These are phyloP conservation scores for Aphrophora alni DNA, from an alignment of 2,888 invertebrate species.

Conservation along the genomic window DNA sequence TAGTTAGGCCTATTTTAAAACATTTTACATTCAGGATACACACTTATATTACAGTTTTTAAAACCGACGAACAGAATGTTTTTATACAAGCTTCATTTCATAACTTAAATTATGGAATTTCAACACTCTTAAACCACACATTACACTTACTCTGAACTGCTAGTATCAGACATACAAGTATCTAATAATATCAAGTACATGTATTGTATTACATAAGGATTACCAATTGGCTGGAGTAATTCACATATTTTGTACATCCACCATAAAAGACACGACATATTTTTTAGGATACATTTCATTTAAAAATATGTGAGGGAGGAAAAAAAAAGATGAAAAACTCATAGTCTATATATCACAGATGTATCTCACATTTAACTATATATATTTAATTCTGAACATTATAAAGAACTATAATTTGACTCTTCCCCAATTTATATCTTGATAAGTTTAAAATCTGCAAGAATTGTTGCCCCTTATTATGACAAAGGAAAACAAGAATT, in stretches of 20 bases:
- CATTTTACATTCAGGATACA: neutral
- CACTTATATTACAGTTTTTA: neutral
- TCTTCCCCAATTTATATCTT: neutral
- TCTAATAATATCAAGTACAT: neutral
- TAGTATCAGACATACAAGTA: neutral
- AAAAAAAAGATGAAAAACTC: neutral
- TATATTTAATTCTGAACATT: neutral
- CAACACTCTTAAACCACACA: neutral
- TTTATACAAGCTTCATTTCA: too few species aligned
- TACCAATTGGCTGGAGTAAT: neutral
- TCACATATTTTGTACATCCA: neutral
- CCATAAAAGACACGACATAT: neutral
- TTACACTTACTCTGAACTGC: neutral
- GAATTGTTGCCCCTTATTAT: neutral
- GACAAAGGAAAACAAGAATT: neutral
- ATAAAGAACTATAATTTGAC: neutral
- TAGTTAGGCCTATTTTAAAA: neutral
- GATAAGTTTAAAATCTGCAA: neutral
- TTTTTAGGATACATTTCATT: neutral
- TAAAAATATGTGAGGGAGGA: neutral
- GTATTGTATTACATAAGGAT: neutral
- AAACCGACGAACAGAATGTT: neutral
- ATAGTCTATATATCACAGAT: slow-evolving; percentile 1
- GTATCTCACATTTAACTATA: neutral
- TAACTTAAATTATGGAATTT: too few species aligned